Base-by-base conservation (phyloP, 2,113 vertebrate species). In the Taurulus bubalis region DNA sequence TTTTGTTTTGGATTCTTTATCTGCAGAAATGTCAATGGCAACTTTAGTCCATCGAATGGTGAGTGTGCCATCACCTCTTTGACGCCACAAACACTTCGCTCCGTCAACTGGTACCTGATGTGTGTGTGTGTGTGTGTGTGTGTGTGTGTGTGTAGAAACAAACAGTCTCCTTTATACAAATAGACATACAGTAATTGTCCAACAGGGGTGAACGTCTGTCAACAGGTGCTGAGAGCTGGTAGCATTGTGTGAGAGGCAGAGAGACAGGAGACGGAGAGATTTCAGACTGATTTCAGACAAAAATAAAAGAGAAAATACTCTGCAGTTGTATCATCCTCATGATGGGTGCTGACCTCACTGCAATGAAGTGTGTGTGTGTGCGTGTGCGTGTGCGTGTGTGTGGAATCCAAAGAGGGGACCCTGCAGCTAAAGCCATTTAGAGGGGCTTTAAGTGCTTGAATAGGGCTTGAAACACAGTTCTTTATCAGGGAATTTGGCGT, bases 361-460 rank as follows among this genome's bases (percentile, higher is more conserved):
- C 81, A 83, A 34, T 51, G 64, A n/a, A 69, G 69, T 80, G 80
- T 66, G 80, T 66, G 65, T 75, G 60, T 34, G n/a, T 38, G 74
- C 40, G 74, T 71, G 78, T 56, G 55, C 42, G 67, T 38, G 62
- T 67, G 68, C 30, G 47, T 76, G 65, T 72, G 53, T 47, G 68
- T 47, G 67, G 71, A 83, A 86, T 87, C 80, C 75, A 84, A 85
- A 89, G 82, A 84, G 73, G 75, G 75, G 80, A 82, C 87, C 92
- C 93, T 84, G 89, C 85, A 93, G 92, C 91, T 89, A 91, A 78
- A 90, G 82, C 87, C 91, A 88, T 91, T 94, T 90, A 92, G 87
- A 80, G 55, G 82, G 75, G 74, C 72, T 91, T 90, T 92, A 87
- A 92, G 90, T 89, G 89, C 90, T 78, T 92, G 79, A 93, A 92